Conservation (phyloP, 2,888 invertebrate genomes). For the Orgyia antiqua region DNA sequence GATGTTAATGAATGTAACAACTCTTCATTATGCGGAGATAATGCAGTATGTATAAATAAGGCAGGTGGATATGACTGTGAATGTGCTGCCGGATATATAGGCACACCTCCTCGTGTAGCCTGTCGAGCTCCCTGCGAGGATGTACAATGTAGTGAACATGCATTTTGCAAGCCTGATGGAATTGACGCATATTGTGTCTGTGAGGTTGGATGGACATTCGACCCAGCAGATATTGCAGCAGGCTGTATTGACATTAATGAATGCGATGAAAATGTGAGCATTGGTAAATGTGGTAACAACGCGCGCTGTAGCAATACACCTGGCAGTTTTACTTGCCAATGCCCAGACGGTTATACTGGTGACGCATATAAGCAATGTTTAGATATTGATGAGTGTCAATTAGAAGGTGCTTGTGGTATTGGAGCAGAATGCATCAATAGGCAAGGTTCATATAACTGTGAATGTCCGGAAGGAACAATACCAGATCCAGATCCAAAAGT, state of each 20-base stretch:
- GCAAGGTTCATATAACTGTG: slow-evolving; percentile 87
- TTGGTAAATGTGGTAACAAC: slow-evolving; percentile 90
- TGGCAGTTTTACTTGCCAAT: slow-evolving; percentile 89
- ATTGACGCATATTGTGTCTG: slow-evolving; percentile 94
- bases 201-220: slow-evolving; percentile 95
- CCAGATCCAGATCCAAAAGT: slow-evolving; percentile 91
- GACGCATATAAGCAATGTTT: slow-evolving; percentile 89
- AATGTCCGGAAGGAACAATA: slow-evolving; percentile 88
- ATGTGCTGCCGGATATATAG: slow-evolving; percentile 89
- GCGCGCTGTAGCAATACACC: slow-evolving; percentile 88
- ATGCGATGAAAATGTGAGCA: slow-evolving; percentile 87
- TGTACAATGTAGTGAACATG: slow-evolving; percentile 92
- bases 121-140: slow-evolving; percentile 96
- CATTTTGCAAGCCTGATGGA: slow-evolving; percentile 92
- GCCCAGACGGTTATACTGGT: slow-evolving; percentile 91
- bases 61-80: slow-evolving; percentile 89
- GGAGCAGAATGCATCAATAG: slow-evolving; percentile 89
- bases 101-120: slow-evolving; percentile 86
- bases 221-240: slow-evolving; percentile 91
- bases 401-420: slow-evolving; percentile 84
- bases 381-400: slow-evolving; percentile 90
- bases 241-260: slow-evolving; percentile 96
- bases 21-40: slow-evolving; percentile 82
- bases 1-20: slow-evolving; percentile 89
- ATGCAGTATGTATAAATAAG: slow-evolving; percentile 87